These are phyloP conservation scores for Anas acuta DNA, from an alignment of 2,797 vertebrate genomes.

Conservation along the genomic window DNA sequence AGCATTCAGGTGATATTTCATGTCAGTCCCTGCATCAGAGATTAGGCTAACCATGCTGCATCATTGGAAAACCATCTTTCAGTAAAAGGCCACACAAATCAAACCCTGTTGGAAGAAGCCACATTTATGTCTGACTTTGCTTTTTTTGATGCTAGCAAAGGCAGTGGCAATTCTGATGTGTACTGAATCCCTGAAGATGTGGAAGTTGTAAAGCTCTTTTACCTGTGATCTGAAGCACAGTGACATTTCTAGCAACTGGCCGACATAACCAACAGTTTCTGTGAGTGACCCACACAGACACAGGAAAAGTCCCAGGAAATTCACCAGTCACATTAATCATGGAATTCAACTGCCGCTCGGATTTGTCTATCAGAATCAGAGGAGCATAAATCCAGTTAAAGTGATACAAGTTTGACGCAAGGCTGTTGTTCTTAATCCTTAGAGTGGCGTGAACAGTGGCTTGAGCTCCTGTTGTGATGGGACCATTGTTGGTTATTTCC, in stretches of 20 bases:
- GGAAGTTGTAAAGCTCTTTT: not conserved
- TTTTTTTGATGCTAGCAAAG: not conserved
- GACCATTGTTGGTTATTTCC: conserved; percentile 67
- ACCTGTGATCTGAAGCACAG: conserved; percentile 74
- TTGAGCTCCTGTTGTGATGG: conserved; percentile 71
- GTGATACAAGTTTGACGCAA: conserved; percentile 18
- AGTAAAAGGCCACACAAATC: not conserved
- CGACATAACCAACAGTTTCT: conserved; percentile 68
- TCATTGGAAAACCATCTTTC: not conserved
- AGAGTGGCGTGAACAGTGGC: conserved; percentile 66
- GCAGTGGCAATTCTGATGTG: not conserved
- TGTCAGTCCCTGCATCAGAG: not conserved
- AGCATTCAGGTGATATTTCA: not conserved
- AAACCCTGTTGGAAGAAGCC: not conserved
- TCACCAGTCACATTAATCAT: conserved; percentile 40
- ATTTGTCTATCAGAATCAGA: conserved; percentile 70
- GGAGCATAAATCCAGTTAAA: conserved; percentile 80
- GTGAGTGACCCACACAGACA: conserved; percentile 76
- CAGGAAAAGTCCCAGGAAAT: conserved; percentile 52
- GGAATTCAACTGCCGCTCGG: conserved; percentile 11
- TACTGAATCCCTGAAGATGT: not conserved
- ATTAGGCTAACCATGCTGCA: not conserved
- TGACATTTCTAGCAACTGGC: conserved; percentile 53
- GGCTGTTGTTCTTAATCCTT: not conserved
- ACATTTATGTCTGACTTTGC: not conserved